These are phyloP conservation scores for Rhombomys opimus DNA, from an alignment of 2,113 vertebrate species.

Conservation along the genomic window DNA sequence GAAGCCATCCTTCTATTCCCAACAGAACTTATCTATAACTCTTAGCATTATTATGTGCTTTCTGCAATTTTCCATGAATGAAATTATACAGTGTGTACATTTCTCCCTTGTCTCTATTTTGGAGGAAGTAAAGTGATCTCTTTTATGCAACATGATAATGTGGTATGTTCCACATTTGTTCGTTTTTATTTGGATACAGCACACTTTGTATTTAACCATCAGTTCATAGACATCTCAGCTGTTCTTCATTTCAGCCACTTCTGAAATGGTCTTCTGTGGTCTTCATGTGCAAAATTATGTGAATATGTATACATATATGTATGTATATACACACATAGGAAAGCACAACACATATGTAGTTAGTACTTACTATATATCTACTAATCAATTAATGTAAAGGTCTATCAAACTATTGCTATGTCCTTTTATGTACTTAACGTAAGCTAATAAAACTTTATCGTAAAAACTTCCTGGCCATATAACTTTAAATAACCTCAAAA, in stretches of 20 bases:
- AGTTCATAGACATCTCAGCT: not conserved
- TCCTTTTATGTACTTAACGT: not conserved
- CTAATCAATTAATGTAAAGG: too few species aligned
- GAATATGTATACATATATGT: not conserved
- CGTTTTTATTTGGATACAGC: not conserved
- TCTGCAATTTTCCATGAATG: not conserved
- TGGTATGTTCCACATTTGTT: not conserved
- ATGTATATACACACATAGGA: not conserved
- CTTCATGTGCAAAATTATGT: not conserved
- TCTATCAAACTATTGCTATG: not conserved
- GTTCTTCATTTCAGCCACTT: not conserved
- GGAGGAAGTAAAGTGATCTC: not conserved
- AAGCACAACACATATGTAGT: too few species aligned
- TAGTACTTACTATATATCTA: too few species aligned
- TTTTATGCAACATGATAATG: not conserved
- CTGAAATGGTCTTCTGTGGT: not conserved
- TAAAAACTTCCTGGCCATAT: not conserved
- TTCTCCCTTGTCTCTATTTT: not conserved
- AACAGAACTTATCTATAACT: not conserved
- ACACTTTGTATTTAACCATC: not conserved
- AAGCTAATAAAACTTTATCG: not conserved
- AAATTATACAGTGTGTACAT: not conserved
- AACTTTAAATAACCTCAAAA: not conserved
- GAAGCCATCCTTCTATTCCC: not conserved
- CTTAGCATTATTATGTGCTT: not conserved